phyloP scores from a whole-genome alignment of 2,888 invertebrate genomes.

The Megamerina dolium region DNA sequence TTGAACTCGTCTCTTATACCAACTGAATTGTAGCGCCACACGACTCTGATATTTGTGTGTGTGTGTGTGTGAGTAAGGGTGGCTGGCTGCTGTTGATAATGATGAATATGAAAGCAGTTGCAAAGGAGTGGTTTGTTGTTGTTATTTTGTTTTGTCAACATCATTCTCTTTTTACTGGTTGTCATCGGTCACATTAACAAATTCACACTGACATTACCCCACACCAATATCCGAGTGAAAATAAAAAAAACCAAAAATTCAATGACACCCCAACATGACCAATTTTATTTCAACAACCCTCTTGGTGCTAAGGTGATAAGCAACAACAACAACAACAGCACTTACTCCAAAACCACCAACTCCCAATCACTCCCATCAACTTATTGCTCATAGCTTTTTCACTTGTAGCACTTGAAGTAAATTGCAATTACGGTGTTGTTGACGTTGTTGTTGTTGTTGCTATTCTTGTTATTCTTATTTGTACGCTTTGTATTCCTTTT shows the following conservation, averaged over 20 bases:
- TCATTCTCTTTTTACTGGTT: constrained; percentile 11
- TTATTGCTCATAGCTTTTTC: constrained; percentile 13
- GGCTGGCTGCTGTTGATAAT: constrained; percentile 1
- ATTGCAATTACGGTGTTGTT: constrained; percentile 8
- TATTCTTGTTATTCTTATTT: constrained; percentile 14
- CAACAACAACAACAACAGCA: too few relatives aligned
- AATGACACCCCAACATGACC: too few relatives aligned
- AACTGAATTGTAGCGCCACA: neutral
- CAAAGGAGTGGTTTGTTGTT: constrained; percentile 13
- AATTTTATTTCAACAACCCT: too few relatives aligned
- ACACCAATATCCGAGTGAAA: too few relatives aligned
- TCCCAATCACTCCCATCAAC: constrained; percentile 4
- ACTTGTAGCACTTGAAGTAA: constrained; percentile 11
- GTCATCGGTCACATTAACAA: constrained; percentile 44
- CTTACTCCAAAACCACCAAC: too few relatives aligned
- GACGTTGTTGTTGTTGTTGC: constrained; percentile 13
- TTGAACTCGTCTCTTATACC: constrained; percentile 33
- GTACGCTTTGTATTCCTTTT: constrained; percentile 10
- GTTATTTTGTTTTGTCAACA: constrained; percentile 5
- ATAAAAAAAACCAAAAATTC: too few relatives aligned
- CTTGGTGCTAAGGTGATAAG: too few relatives aligned
- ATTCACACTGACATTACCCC: constrained; percentile 34
- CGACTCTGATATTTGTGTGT: constrained; percentile 2
- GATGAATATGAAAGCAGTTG: constrained; percentile 2
- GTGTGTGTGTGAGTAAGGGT: neutral